Conservation (phyloP, 2,797 vertebrate species). For the Crypturellus tataupa region DNA sequence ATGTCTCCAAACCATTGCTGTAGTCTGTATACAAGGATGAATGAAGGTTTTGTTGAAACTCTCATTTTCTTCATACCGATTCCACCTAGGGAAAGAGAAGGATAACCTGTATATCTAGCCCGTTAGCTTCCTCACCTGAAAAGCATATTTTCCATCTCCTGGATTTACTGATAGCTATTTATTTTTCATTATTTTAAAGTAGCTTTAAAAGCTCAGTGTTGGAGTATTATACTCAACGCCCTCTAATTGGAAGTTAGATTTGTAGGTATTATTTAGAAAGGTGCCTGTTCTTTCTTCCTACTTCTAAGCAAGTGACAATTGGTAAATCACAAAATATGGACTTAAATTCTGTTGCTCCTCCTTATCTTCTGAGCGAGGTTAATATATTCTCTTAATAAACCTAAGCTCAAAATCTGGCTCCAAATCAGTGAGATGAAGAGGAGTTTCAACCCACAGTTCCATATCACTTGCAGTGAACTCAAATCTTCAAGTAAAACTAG, state of each 20-base stretch:
- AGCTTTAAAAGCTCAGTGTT: neutral
- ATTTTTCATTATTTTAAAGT: neutral
- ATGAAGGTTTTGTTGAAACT: too few species aligned
- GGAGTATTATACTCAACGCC: neutral
- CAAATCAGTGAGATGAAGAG: too few species aligned
- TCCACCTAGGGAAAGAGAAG: too few species aligned
- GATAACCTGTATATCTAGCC: neutral
- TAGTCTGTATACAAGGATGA: too few species aligned
- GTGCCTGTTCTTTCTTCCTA: neutral
- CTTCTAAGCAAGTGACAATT: neutral
- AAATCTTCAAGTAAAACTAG: too few species aligned
- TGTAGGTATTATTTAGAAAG: neutral
- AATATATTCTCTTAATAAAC: neutral
- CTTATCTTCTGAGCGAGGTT: neutral
- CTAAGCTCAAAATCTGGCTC: neutral
- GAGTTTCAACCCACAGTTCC: too few species aligned
- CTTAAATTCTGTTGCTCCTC: neutral
- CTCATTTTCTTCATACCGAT: too few species aligned
- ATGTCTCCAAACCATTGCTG: neutral
- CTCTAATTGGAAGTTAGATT: neutral
- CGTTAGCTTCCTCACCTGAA: neutral
- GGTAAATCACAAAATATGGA: fast-evolving
- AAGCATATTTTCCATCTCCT: neutral
- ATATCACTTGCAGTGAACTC: too few species aligned
- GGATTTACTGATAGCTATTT: neutral